Evolutionary conservation across 2,113 vertebrate species (phyloP), one percentile per base, ranked within the genome.

Genomic region (Aramus guarauna): DNA sequence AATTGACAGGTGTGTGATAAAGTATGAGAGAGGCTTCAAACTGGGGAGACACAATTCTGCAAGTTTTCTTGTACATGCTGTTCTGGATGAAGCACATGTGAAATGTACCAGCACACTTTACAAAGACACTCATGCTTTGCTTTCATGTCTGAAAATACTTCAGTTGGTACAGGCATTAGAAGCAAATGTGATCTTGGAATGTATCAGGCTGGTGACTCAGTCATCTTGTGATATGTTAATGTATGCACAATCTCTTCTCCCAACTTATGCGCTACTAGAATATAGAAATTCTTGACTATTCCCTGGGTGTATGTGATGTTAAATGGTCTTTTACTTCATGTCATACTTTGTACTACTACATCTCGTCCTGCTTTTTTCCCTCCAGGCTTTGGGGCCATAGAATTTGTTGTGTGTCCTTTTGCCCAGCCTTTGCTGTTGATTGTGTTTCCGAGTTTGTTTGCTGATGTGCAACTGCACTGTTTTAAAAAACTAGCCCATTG

Each of bases 81-180:
- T 94, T 96, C 94, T 0, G 3, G 43, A 91, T 64, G 74, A 73
- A 90, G 87, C n/a, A 41, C 74, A 52, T 93, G 50, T 79, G 90
- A 93, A 87, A 88, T 92, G 96, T 95, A 76, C 93, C 77, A 76
- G 50, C 85, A 94, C 56, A 69, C 73, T 90, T 75, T 68, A 64
- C 71, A 82, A 41, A 90, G 78, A 93, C 4, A 3, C 55, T 94
- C 91, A 87, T 88, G 81, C 87, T 92, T 90, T 2, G 0, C 74
- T 95, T 92, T 92, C 84, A 19, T 77, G 45, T 68, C 94, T 97
- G 96, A 96, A 97, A 97, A 97, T 96, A 96, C 94, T 92, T 95
- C 62, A 21, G 36, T 88, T 87, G 67, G 94, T 97, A 82, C 47
- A 94, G 73, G 84, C 91, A 94, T 84, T 78, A 92, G 94, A 92